phyloP scores from a whole-genome alignment of 2,113 vertebrate species.

The Aphelocoma coerulescens region DNA sequence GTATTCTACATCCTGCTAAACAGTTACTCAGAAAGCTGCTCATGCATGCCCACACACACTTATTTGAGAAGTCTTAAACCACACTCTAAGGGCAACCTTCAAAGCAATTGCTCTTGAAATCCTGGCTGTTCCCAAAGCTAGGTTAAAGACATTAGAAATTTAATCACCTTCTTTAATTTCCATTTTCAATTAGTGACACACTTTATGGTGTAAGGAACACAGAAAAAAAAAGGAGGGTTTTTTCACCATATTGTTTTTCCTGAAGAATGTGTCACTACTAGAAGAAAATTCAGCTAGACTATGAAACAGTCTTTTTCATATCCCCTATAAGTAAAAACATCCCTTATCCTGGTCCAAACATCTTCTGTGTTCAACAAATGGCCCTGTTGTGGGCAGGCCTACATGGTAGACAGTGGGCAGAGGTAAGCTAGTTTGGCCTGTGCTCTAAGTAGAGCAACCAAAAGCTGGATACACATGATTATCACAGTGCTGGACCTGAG shows the following conservation, averaged over 20 bases:
- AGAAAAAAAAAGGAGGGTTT: accelerated
- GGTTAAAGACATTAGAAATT: not conserved
- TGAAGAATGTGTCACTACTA: not conserved
- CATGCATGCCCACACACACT: not conserved
- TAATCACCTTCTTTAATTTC: not conserved
- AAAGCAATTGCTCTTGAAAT: not conserved
- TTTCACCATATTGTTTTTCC: not conserved
- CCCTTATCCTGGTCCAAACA: not conserved
- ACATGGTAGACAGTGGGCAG: not conserved
- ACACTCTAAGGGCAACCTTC: not conserved
- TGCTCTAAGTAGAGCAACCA: not conserved
- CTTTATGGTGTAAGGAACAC: not conserved
- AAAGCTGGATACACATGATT: not conserved
- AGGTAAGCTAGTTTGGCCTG: not conserved
- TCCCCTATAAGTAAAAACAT: not conserved
- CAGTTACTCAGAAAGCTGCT: not conserved
- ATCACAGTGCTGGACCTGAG: not conserved
- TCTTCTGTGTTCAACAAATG: not conserved
- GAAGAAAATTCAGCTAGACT: not conserved
- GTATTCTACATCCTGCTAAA: not conserved
- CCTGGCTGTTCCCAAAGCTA: not conserved
- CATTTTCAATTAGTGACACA: not conserved
- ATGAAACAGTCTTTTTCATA: not conserved
- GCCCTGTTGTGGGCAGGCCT: not conserved
- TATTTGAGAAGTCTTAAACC: not conserved